Base-by-base conservation (phyloP, 2,888 invertebrate genomes). In the Melitaea athalia region DNA sequence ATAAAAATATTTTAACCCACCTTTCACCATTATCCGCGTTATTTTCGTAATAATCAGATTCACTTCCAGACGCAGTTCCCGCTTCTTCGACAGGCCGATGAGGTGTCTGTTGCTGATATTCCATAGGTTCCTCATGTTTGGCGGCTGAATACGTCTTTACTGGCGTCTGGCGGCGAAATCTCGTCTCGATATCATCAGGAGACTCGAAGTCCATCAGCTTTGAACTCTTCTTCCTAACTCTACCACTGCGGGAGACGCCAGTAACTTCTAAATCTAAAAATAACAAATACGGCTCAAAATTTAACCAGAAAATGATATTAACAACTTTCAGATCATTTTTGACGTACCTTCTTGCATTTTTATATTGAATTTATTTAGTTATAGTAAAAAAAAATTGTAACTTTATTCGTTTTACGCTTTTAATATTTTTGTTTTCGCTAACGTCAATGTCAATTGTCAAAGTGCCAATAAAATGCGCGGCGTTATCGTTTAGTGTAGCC, bases 161-260 rank as follows among this genome's bases (percentile, higher is more conserved):
- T 0, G 89, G 88, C 0, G 89, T 87, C 69, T 92, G 86, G 77
- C 88, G 82, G 0, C 88, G 79, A 75, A 92, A 94, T 67, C 93
- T 93, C 33, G 94, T 93, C 74, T 96, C 97, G 63, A 96, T 95
- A 80, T 97, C 98, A 83, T 98, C 98, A 0, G 97, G 96, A 0
- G 97, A 97, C 84, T 97, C 97, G 89, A 98, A 99, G 86, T 98
- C 99, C 89, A 97, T 95, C 55, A 99, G 93, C 85, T 99, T 98
- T 0, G 98, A 98, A 17, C 98, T 98, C 88, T 98, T 99, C 91
- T 99, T 99, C 66, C 98, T 93, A 0, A 98, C 97, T 68, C 98
- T 94, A 31, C 98, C 98, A 77, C 98, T 98, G 68, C 98, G 94
- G 3, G 98, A 98, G 52, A 98, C 95, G 10, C 97, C 97, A 65